phyloP scores from a whole-genome alignment of 1,140 invertebrate genomes.

The Pemphigus obesinymphae region DNA sequence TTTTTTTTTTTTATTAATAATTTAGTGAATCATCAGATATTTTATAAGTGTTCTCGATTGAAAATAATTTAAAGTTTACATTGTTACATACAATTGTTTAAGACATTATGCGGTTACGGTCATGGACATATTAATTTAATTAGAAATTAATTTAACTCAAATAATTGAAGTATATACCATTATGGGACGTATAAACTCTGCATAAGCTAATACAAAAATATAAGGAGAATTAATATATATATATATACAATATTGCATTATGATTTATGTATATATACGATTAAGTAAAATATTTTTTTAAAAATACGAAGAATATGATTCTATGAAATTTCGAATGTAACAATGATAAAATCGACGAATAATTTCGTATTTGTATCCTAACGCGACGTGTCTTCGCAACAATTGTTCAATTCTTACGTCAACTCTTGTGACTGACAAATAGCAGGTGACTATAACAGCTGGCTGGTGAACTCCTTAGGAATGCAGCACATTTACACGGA shows the following conservation, averaged over 20 bases:
- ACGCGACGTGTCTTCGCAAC: not conserved
- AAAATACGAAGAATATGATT: too few species aligned
- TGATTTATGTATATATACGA: too few species aligned
- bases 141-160: not conserved
- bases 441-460: not conserved
- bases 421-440: not conserved
- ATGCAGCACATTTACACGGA: not conserved
- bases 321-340: too few species aligned
- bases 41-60: not conserved
- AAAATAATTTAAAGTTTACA: not conserved
- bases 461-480: not conserved
- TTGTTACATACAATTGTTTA: not conserved
- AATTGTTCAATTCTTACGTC: not conserved
- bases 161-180: not conserved
- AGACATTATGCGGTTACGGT: not conserved
- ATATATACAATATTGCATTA: too few species aligned
- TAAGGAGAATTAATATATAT: too few species aligned
- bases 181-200: too few species aligned
- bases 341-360: too few species aligned
- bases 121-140: not conserved
- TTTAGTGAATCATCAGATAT: not conserved
- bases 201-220: too few species aligned
- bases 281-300: too few species aligned
- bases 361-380: too few species aligned
- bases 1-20: not conserved